These are phyloP conservation scores for Pocillopora grandis DNA, from an alignment of 92 coral and sea anemone genomes.

Conservation along the genomic window DNA sequence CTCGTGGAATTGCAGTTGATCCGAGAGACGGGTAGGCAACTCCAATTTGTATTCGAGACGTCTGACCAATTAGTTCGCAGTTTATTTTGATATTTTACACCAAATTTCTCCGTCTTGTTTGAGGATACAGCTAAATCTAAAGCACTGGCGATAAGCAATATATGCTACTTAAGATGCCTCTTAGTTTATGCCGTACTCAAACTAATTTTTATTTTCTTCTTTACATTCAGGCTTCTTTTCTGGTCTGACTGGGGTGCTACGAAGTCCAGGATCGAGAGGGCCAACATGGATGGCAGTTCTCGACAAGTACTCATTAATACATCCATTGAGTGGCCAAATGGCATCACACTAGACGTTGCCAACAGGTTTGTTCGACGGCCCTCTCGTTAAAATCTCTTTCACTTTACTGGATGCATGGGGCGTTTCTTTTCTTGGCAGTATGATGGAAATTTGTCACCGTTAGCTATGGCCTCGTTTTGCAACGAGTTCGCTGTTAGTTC, in stretches of 20 bases:
- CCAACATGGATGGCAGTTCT: conserved; percentile 82
- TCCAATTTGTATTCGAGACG: no score
- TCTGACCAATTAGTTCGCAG: not conserved
- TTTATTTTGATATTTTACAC: no score
- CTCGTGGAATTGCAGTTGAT: conserved; percentile 87
- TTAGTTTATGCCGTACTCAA: no score
- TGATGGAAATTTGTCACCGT: no score
- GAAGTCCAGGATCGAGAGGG: conserved; percentile 78
- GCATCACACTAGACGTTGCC: conserved; percentile 86
- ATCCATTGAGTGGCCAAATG: conserved; percentile 84
- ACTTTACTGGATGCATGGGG: no score
- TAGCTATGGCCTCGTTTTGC: no score
- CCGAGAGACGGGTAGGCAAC: conserved; percentile 88
- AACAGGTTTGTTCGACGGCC: conserved; percentile 61
- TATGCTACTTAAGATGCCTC: no score
- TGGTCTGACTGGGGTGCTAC: conserved; percentile 92
- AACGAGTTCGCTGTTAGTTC: no score
- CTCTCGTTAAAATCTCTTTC: not conserved
- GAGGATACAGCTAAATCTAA: no score
- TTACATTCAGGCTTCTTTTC: conserved; percentile 65
- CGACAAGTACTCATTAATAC: conserved; percentile 56
- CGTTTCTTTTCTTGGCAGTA: no score
- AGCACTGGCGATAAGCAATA: no score
- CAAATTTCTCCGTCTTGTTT: no score
- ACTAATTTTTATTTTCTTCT: not conserved